A percentile compares a stretch with the other conserved stretches of the same genome.
phyloP scores from a whole-genome alignment of 2,888 invertebrate species.

The Metellina segmentata region DNA sequence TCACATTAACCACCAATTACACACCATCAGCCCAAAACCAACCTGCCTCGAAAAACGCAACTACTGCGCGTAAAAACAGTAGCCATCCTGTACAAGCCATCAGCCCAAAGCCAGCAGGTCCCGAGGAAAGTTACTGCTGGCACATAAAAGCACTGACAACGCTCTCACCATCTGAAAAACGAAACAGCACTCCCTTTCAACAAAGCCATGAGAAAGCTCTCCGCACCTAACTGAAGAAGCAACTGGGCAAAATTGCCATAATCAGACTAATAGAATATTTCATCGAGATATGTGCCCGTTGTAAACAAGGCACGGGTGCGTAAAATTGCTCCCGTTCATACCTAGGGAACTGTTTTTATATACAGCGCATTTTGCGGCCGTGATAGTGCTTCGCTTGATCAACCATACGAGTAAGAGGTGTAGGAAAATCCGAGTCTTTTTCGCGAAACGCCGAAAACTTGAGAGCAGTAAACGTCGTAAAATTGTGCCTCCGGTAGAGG shows the following conservation, averaged over 20 bases:
- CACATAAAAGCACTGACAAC: neutral
- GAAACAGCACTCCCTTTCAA: neutral
- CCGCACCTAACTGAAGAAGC: too few relatives aligned
- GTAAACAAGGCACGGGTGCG: conserved; percentile 46
- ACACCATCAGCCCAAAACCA: too few relatives aligned
- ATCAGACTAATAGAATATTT: conserved; percentile 40
- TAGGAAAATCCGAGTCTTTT: conserved; percentile 22
- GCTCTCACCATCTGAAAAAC: neutral
- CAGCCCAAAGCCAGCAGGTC: too few relatives aligned
- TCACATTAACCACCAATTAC: too few relatives aligned
- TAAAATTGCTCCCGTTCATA: conserved; percentile 51
- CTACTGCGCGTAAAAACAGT: too few relatives aligned
- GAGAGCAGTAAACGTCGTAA: neutral
- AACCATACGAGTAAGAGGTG: conserved; percentile 54
- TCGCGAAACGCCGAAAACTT: conserved; percentile 5
- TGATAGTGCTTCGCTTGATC: conserved; percentile 50
- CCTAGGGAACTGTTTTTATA: conserved; percentile 45
- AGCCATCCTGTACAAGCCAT: too few relatives aligned
- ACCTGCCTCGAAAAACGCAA: too few relatives aligned
- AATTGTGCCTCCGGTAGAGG: neutral
- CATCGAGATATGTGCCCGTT: conserved; percentile 21
- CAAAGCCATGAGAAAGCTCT: neutral
- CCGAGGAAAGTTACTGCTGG: too few relatives aligned
- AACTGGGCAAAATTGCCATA: conserved; percentile 3
- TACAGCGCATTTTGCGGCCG: conserved; percentile 9